Percentiles rank a stretch among this genome's conserved stretches.
phyloP scores from a whole-genome alignment of 2,888 invertebrate genomes.

The Rhamnusium bicolor region DNA sequence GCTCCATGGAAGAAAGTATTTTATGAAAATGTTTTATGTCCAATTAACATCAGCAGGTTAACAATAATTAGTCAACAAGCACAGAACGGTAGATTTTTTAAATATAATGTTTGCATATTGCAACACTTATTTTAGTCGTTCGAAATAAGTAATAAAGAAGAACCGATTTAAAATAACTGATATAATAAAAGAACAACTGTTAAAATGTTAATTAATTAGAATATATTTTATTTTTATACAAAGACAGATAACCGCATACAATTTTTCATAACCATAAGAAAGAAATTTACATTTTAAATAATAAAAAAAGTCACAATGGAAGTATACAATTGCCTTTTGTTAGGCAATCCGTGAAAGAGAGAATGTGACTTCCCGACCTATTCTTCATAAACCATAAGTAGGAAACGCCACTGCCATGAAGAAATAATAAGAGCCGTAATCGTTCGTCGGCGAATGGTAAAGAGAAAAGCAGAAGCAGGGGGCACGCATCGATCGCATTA shows the following conservation, averaged over 20 bases:
- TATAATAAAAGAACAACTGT: neutral
- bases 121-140: too few species aligned
- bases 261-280: constrained; percentile 12
- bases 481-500: constrained; percentile 47
- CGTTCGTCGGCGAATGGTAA: constrained; percentile 31
- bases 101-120: too few species aligned
- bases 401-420: constrained; percentile 23
- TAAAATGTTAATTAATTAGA: neutral
- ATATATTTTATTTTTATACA: neutral
- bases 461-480: constrained; percentile 19
- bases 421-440: constrained; percentile 31
- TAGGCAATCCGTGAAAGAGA: constrained; percentile 16
- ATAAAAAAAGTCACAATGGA: constrained; percentile 25
- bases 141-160: too few species aligned
- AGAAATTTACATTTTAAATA: constrained; percentile 29
- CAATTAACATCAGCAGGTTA: too few species aligned
- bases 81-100: too few species aligned
- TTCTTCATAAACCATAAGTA: constrained; percentile 13
- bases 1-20: too few species aligned
- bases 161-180: too few species aligned
- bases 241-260: neutral
- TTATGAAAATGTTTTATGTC: too few species aligned
- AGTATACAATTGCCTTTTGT: constrained; percentile 27
- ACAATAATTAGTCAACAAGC: too few species aligned
- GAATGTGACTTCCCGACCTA: constrained; percentile 29